Base-by-base conservation (phyloP, 2,113 vertebrate genomes). In the Gymnobelideus leadbeateri region DNA sequence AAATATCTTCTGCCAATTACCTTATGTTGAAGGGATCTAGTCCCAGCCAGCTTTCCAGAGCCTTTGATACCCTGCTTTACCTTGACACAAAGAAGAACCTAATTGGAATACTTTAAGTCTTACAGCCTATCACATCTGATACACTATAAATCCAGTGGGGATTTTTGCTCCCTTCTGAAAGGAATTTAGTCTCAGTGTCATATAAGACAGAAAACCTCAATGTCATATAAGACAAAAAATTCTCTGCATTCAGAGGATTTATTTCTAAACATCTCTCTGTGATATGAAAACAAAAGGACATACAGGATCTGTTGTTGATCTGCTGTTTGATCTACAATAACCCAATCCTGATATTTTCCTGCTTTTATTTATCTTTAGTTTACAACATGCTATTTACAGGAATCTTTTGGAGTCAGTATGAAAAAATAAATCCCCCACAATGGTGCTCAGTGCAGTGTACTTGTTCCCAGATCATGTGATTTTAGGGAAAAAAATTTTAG, bases 181-280 rank as follows among this genome's bases (percentile, higher is more conserved):
- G 94, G 97, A 98, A 95, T 94, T 96, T 94, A 89, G 91, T 93
- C 97, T 95, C 91, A 97, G 97, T 98, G 90, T 97, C 94, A 96
- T 54, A 61, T 96, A 96, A 96, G 96, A 91, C 94, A 97, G 95
- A 95, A 98, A 98, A 98, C 96, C 53, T 96, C 95, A 91, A 37
- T 68, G 57, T 97, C 89, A 94, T 96, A 98, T 89, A 96, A 97
- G 55, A 96, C 96, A 98, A 95, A 97, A 98, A 98, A 98, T 95
- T 54, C 96, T 97, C 96, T 98, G 91, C 55, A 3, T 98, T 98
- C 96, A 98, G 37, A 97, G 94, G 90, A 90, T 96, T 97, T 98
- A 97, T 97, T 97, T 97, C 96, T 97, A 97, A 98, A 96, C 92
- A 98, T 97, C 97, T 98, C 97, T 98, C 96, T 98, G 84, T 89